A percentile compares a stretch with the other conserved stretches of the same genome.
These are phyloP conservation scores for Gymnodraco acuticeps DNA, from an alignment of 2,797 vertebrate genomes.

Conservation along the genomic window DNA sequence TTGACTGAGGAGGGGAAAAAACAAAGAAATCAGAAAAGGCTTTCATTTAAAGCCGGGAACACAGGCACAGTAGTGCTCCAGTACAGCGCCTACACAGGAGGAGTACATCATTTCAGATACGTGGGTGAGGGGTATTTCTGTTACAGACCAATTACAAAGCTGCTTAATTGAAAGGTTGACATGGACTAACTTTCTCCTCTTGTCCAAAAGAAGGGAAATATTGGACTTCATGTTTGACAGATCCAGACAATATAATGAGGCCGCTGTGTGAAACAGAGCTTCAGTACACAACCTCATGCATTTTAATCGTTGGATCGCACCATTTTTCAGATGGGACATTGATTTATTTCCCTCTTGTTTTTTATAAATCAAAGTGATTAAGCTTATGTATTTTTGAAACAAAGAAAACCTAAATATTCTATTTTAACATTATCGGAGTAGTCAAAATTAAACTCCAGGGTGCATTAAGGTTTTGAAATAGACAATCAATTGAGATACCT, in stretches of 20 bases:
- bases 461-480: constrained; percentile 11
- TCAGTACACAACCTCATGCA: constrained; percentile 11
- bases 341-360: neutral
- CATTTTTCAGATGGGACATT: neutral
- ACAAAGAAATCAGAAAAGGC: constrained; percentile 68
- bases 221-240: constrained; percentile 33
- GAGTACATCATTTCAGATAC: constrained; percentile 55
- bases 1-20: constrained; percentile 71
- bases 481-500: constrained; percentile 14
- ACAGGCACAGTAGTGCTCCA: constrained; percentile 52
- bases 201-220: constrained; percentile 42
- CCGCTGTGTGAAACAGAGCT: constrained; percentile 17
- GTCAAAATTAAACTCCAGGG: constrained; percentile 9
- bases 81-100: constrained; percentile 49
- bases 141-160: constrained; percentile 53
- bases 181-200: constrained; percentile 27
- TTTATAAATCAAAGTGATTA: constrained; percentile 1
- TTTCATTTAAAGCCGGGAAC: constrained; percentile 66
- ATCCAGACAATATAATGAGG: constrained; percentile 23
- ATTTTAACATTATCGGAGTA: too few species aligned
- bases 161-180: constrained; percentile 62
- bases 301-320: neutral
- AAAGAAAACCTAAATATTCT: constrained; percentile 10
- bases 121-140: constrained; percentile 57
- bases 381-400: constrained; percentile 10